Base-by-base conservation (phyloP, 1,140 invertebrate genomes). In the Eurosta solidaginis region DNA sequence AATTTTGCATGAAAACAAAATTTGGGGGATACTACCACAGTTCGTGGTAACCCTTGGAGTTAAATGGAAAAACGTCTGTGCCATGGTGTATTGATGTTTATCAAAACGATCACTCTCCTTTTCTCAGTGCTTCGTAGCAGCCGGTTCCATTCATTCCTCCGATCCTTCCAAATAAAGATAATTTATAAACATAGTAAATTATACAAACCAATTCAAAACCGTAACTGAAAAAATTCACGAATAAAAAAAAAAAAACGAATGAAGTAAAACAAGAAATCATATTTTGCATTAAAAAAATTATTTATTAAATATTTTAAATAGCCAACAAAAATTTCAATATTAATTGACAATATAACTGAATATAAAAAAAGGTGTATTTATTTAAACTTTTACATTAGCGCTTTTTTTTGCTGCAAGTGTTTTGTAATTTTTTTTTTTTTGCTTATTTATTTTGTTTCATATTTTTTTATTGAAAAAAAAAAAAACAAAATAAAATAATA, bases 221-320 rank as follows among this genome's bases (percentile, higher is more conserved):
- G 4, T 20, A 29, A 40, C 17, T 20, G 22, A 7, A 52, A 27
- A 27, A 6, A 7, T 10, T 10, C 20, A 7, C 7, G 9, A 52
- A 52, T 52, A 52, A 52, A 52, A 59, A 50, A 76, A 20, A n/a
- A 68, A 78, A 78, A 52, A 59, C 12, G 74, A 78, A 27, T 40
- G 45, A 74, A 78, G 52, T 25, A 29, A 78, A 68, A 75, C 79
- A 78, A 33, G 29, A 81, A 79, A 33, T 7, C 54, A 80, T 27
- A 52, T 22, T 68, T 68, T 68, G 59, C 73, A 83, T 81, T 81
- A 81, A 85, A 82, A n/a, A 83, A 78, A 81, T 82, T 81, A 83
- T 82, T 83, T 82, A 84, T 85, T 85, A 85, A 85, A 85, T 84
- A 81, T 83, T 85, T 85, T 85, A 81, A 84, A 85, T 85, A 85